These are phyloP conservation scores for Platyura marginata DNA, from an alignment of 1,140 invertebrate genomes.

Conservation along the genomic window DNA sequence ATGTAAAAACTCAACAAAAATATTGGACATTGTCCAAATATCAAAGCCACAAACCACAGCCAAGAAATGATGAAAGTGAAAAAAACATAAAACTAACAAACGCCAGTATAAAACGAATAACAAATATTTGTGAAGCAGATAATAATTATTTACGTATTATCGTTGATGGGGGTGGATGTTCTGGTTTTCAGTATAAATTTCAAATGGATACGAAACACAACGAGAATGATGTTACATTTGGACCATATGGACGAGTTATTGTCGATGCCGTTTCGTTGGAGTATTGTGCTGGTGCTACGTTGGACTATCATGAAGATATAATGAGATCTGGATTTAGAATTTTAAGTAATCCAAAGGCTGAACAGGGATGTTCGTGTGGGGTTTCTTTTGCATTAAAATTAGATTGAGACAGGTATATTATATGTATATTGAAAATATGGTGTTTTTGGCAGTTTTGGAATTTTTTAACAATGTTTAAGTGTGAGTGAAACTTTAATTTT, in stretches of 20 bases:
- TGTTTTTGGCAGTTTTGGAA: too few relatives aligned
- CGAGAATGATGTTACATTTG: slow-evolving; percentile 63
- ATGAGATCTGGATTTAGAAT: slow-evolving; percentile 90
- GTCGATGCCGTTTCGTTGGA: slow-evolving; percentile 77
- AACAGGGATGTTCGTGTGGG: slow-evolving; percentile 95
- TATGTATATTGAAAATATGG: too few relatives aligned
- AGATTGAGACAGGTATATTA: too few relatives aligned
- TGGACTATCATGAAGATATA: slow-evolving; percentile 90
- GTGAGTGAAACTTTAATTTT: too few relatives aligned
- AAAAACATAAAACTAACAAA: slow-evolving; percentile 58
- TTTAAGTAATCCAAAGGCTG: slow-evolving; percentile 89
- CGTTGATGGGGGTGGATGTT: slow-evolving; percentile 83
- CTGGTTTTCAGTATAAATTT: slow-evolving; percentile 99
- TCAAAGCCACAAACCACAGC: too few relatives aligned
- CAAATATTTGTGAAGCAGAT: slow-evolving; percentile 45
- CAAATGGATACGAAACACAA: slow-evolving; percentile 58
- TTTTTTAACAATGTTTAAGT: too few relatives aligned
- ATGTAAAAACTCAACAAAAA: too few relatives aligned
- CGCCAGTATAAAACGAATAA: slow-evolving; percentile 53
- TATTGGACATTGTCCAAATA: too few relatives aligned
- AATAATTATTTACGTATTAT: slow-evolving; percentile 24
- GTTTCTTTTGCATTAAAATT: slow-evolving; percentile 89
- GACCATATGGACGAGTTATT: slow-evolving; percentile 56
- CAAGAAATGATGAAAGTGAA: too few relatives aligned
- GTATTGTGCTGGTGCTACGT: slow-evolving; percentile 72